A percentile compares a stretch with the other conserved stretches of the same genome.
Evolutionary conservation across 2,113 vertebrate genomes (phyloP).

Genomic region (Anser brachyrhynchus): DNA sequence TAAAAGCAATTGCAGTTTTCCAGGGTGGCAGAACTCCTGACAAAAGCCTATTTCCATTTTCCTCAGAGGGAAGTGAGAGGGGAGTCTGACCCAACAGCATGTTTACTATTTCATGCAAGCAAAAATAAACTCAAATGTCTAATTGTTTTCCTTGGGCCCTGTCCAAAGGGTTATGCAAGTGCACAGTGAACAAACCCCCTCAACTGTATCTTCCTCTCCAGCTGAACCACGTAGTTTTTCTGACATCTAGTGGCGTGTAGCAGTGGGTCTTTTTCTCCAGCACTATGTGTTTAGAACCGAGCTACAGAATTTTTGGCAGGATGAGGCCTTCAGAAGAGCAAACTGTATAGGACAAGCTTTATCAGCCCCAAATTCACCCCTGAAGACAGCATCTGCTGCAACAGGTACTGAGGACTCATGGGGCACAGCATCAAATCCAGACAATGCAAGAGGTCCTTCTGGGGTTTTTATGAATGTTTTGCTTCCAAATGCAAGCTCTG

Average conservation of each 20-base stretch:
- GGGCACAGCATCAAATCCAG: background rate
- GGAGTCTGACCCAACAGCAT: background rate
- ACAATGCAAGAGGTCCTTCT: background rate
- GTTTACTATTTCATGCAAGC: slow-evolving; percentile 49
- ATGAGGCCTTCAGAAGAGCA: background rate
- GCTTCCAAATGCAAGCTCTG: background rate
- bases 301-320: background rate
- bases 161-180: slow-evolving; percentile 48
- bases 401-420: background rate
- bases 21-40: slow-evolving; percentile 2
- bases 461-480: background rate
- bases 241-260: slow-evolving; percentile 75
- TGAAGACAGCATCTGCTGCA: background rate
- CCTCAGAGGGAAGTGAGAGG: background rate
- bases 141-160: slow-evolving; percentile 44
- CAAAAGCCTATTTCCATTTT: slow-evolving; percentile 23
- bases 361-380: background rate
- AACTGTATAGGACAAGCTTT: background rate
- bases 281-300: background rate
- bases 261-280: background rate
- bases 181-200: background rate
- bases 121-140: slow-evolving; percentile 51
- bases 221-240: slow-evolving; percentile 23
- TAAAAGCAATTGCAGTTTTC: background rate
- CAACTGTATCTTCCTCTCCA: background rate